Evolutionary conservation across 1,140 invertebrate genomes (phyloP), one percentile per base, ranked within the genome.

Genomic region (Carposina sasakii): DNA sequence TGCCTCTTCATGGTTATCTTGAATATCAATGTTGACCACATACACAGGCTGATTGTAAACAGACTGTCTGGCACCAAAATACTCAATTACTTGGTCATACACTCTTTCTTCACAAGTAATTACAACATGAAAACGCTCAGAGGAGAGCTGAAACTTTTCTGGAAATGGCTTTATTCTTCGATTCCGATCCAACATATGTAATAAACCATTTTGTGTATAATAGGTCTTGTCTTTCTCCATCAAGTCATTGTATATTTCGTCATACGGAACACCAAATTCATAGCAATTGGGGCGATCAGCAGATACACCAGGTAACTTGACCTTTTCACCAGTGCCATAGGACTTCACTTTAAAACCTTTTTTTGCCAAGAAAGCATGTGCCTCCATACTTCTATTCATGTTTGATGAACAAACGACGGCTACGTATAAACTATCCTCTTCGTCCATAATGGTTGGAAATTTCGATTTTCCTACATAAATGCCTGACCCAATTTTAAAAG

Each of bases 311-410:
- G 98, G 98, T 44, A 99, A 85, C 78, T 99, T 99, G 0, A 99
- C 95, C 78, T 96, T 95, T 72, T 97, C 98, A 17, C 98, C 98
- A 31, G 97, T 98, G 6, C 98, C 98, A 88, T 96, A 99, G 0
- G 97, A 99, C 71, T 94, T 89, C 0, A 99, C 97, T 68, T 92
- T 92, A 68, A 97, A 99, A 1, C 98, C 98, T 75, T 98, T 98
- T 88, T 99, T 99, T 44, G 93, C 92, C 16, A 99, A 81, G 84
- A 98, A 97, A 44, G 94, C 94, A 89, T 99, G 98, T 10, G 98
- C 97, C 88, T 99, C 98, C 98, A 99, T 99, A 67, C 96, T 98
- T 52, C 98, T 88, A 75, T 99, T 99, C 95, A 99, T 99, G 82
- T 99, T 99, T 68, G 96, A 98, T 3, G 97, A 99, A 85, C 98